phyloP scores from a whole-genome alignment of 2,113 vertebrate genomes.

The Trinectes maculatus region DNA sequence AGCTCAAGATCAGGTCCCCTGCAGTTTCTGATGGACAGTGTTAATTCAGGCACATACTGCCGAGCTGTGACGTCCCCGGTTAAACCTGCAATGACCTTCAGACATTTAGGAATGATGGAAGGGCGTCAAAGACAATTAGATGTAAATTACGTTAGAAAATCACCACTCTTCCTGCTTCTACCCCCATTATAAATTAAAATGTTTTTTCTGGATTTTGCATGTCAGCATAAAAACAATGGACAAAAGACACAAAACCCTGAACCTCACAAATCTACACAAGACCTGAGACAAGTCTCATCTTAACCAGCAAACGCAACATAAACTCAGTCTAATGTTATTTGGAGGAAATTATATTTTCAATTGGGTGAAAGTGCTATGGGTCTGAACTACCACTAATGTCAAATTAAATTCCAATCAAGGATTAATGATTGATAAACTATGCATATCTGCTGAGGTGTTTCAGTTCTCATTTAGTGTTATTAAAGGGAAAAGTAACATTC shows the following conservation, averaged over 20 bases:
- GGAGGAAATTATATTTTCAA: constrained; percentile 23
- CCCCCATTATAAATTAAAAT: constrained; percentile 23
- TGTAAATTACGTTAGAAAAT: too few species aligned
- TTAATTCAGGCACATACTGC: constrained; percentile 16
- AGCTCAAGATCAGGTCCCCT: background rate
- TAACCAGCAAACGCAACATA: background rate
- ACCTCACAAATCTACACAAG: background rate
- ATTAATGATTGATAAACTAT: constrained; percentile 26
- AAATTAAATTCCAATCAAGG: constrained; percentile 15
- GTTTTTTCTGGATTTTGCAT: constrained; percentile 46
- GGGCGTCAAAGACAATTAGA: constrained; percentile 19
- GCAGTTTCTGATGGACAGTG: background rate
- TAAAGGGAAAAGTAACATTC: background rate
- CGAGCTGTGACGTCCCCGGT: background rate
- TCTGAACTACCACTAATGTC: constrained; percentile 11
- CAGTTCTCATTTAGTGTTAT: background rate
- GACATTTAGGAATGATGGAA: background rate
- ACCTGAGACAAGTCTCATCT: background rate
- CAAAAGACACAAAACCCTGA: constrained; percentile 1
- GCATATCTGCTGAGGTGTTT: constrained; percentile 4
- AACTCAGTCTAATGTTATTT: constrained; percentile 13
- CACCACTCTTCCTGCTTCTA: constrained; percentile 45
- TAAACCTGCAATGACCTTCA: constrained; percentile 1
- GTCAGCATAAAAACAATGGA: too few species aligned
- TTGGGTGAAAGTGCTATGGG: background rate